A percentile compares a stretch with the other conserved stretches of the same genome.
Evolutionary conservation across 2,888 invertebrate species (phyloP).

Genomic region (Aethes cnicana): DNA sequence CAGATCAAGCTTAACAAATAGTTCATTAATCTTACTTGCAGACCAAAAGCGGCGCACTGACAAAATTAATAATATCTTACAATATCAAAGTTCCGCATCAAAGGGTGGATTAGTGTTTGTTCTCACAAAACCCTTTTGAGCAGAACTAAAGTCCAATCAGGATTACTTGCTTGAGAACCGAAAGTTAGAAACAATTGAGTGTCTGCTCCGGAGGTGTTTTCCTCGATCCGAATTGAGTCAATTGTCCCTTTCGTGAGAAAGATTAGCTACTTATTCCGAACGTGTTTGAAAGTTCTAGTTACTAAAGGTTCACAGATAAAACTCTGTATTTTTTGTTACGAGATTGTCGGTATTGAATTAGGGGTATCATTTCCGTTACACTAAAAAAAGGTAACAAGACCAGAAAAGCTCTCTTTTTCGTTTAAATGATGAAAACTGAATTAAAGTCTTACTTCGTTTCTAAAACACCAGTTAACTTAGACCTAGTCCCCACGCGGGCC

Average conservation of each 20-base stretch:
- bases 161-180: constrained; percentile 16
- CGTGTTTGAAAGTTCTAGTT: constrained; percentile 7
- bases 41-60: too few species aligned
- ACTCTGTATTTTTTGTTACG: neutral
- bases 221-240: constrained; percentile 14
- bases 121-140: constrained; percentile 5
- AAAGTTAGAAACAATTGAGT: constrained; percentile 21
- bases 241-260: constrained; percentile 23
- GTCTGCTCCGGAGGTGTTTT: constrained; percentile 16
- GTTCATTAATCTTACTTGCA: too few species aligned
- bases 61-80: neutral
- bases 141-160: constrained; percentile 19
- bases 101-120: constrained; percentile 2
- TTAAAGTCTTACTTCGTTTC: too few species aligned
- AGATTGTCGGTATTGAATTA: too few species aligned
- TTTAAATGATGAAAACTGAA: too few species aligned
- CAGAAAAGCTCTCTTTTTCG: too few species aligned
- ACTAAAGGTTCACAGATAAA: neutral
- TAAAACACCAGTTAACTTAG: too few species aligned
- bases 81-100: constrained; percentile 5
- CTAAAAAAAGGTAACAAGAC: too few species aligned
- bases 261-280: constrained; percentile 17
- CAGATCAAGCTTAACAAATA: too few species aligned
- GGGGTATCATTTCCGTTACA: too few species aligned
- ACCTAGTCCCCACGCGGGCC: too few species aligned